Percentiles rank a stretch among this genome's conserved stretches.
These are phyloP conservation scores for Elysia crispata DNA, from an alignment of 2,888 invertebrate species.

Conservation along the genomic window DNA sequence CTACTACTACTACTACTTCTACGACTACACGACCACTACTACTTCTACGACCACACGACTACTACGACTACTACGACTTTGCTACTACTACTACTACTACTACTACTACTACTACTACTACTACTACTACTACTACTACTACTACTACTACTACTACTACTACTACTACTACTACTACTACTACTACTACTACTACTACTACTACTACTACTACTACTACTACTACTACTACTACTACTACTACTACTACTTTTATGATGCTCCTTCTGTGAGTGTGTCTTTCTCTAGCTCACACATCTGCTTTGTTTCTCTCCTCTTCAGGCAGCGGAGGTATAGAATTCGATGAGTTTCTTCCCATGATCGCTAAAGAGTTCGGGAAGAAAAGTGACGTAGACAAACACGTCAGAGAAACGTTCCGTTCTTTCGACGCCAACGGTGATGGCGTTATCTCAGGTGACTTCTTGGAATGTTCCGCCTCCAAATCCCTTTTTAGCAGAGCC, in stretches of 20 bases:
- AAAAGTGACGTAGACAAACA: constrained; percentile 35
- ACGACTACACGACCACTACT: too few relatives aligned
- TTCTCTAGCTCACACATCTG: not conserved
- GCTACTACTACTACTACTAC: constrained; percentile 32
- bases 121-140: constrained; percentile 38
- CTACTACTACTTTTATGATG: not conserved
- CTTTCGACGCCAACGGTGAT: constrained; percentile 51
- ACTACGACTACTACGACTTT: too few relatives aligned
- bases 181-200: constrained; percentile 34
- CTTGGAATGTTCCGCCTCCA: not conserved
- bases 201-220: not conserved
- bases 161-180: constrained; percentile 32
- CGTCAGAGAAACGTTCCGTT: constrained; percentile 45
- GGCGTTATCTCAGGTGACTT: constrained; percentile 46
- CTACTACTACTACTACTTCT: constrained; percentile 37
- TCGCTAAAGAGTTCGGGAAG: constrained; percentile 33
- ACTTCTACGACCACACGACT: too few relatives aligned
- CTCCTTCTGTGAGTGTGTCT: not conserved
- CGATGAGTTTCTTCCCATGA: constrained; percentile 49
- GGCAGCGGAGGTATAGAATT: constrained; percentile 48
- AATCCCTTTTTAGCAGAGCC: not conserved
- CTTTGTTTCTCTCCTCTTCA: not conserved
- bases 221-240: not conserved
- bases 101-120: constrained; percentile 37
- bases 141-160: constrained; percentile 41